Base-by-base conservation (phyloP, 2,113 vertebrate genomes). In the Nyctereutes procyonoides region DNA sequence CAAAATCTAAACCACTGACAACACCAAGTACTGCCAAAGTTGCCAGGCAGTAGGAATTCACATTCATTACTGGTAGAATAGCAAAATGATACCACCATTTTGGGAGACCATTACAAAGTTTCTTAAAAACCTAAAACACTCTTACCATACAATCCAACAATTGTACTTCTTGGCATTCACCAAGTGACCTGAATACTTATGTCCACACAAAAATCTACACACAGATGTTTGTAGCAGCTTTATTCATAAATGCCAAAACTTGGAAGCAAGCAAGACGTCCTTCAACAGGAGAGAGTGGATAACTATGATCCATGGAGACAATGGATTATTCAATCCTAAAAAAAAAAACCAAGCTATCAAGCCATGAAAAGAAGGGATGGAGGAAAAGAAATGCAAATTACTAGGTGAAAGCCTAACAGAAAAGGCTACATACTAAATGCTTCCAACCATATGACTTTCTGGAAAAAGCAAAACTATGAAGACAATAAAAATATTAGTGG, bases 41-140 rank as follows among this genome's bases (percentile, higher is more conserved):
- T 35, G 26, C 83, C 32, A 28, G 81, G 13, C 14, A 87, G 38
- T 0, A 67, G 26, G 88, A 43, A n/a, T 26, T 76, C 56, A 26
- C 1, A 71, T 32, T 82, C 62, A 60, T 22, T 88, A 9, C 19
- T 83, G 32, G 83, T 14, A 74, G 77, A 22, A 92, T 43, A 71
- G 16, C 83, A 92, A 95, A 82, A 88, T 43, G 51, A 12, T 2
- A 48, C 22, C 60, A 53, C 51, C 32, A 87, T 71, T 87, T 51
- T 67, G 65, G 73, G 19, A 92, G 82, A 85, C 20, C 56, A 22
- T 81, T 71, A 58, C 55, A 26, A 43, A 60, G 20, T 77, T 69
- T 92, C 38, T 92, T 74, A 81, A 24, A 94, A 96, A 88, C n/a
- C 51, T 92, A 91, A 88, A 82, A 87, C 26, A 74, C 43, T 80